These are phyloP conservation scores for Diogma glabrata DNA, from an alignment of 2,888 invertebrate genomes.

Conservation along the genomic window DNA sequence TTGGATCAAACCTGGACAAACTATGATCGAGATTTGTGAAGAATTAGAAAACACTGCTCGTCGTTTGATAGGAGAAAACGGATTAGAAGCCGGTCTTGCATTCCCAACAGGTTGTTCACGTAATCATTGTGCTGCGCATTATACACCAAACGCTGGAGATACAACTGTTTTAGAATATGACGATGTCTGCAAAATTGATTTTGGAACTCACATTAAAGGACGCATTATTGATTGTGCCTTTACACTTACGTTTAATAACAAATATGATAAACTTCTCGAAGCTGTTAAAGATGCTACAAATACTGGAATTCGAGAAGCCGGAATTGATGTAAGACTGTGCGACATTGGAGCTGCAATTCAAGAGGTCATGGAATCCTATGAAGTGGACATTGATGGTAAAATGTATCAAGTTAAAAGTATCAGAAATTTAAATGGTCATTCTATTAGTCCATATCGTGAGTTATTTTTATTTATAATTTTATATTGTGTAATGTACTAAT, in stretches of 20 bases:
- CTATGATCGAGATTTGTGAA: constrained; percentile 97
- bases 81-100: constrained; percentile 83
- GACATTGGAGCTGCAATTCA: constrained; percentile 95
- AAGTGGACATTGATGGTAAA: constrained; percentile 93
- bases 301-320: constrained; percentile 89
- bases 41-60: constrained; percentile 88
- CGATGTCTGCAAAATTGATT: constrained; percentile 98
- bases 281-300: constrained; percentile 98
- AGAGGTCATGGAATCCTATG: constrained; percentile 99
- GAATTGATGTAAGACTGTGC: constrained; percentile 94
- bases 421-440: constrained; percentile 96
- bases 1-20: constrained; percentile 97
- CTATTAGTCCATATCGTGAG: constrained; percentile 96
- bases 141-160: constrained; percentile 98
- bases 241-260: constrained; percentile 91
- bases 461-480: constrained; percentile 3
- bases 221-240: constrained; percentile 99
- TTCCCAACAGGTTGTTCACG: constrained; percentile 99
- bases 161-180: constrained; percentile 86
- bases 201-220: constrained; percentile 96
- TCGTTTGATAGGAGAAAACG: constrained; percentile 86
- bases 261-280: constrained; percentile 85
- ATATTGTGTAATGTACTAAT: neutral
- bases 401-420: constrained; percentile 95
- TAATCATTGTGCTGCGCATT: constrained; percentile 98